phyloP scores from a whole-genome alignment of 2,888 invertebrate species.

The Tenthredo livida region DNA sequence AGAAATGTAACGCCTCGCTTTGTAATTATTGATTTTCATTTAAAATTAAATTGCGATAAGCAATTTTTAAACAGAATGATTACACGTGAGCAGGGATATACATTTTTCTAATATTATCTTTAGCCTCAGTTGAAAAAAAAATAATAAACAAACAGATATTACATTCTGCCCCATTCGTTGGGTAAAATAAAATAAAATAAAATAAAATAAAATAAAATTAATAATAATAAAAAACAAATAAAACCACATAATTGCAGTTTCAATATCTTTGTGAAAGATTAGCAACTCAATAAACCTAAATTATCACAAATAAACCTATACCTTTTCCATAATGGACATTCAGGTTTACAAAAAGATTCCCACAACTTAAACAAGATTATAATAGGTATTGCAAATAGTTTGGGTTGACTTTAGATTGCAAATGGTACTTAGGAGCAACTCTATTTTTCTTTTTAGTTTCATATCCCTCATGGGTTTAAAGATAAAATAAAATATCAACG shows the following conservation, averaged over 20 bases:
- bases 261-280: constrained; percentile 8
- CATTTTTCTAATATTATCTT: constrained; percentile 25
- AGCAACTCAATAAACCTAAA: constrained; percentile 26
- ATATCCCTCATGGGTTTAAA: background rate
- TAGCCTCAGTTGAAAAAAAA: background rate
- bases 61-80: background rate
- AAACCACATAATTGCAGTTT: background rate
- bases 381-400: constrained; percentile 16
- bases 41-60: background rate
- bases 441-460: background rate
- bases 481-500: constrained; percentile 15
- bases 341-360: constrained; percentile 10
- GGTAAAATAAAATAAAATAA: background rate
- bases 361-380: constrained; percentile 18
- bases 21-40: background rate
- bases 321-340: constrained; percentile 5
- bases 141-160: background rate
- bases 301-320: constrained; percentile 45
- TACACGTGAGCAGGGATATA: background rate
- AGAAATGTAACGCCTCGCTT: background rate
- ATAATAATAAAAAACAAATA: background rate
- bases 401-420: background rate
- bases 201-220: background rate
- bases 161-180: background rate
- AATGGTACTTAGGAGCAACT: background rate